Percentiles rank a stretch among this genome's conserved stretches.
These are phyloP conservation scores for Menura novaehollandiae DNA, from an alignment of 2,113 vertebrate genomes.

Conservation along the genomic window DNA sequence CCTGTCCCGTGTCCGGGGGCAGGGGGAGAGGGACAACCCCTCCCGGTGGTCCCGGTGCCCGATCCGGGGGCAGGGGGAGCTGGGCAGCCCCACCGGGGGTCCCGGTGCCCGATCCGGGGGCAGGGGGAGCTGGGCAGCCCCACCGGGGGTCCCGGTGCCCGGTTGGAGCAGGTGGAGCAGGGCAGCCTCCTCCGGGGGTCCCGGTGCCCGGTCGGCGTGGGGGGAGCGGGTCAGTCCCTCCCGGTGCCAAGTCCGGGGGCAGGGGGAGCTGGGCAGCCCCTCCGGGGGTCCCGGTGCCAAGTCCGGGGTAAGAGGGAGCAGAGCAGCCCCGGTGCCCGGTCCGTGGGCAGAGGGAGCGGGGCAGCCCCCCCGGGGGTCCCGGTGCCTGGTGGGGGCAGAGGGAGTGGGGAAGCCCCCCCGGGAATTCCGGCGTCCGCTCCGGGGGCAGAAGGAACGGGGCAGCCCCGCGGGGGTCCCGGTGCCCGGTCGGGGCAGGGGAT, in stretches of 20 bases:
- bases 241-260: background rate
- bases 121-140: background rate
- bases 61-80: too few species aligned
- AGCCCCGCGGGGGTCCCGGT: background rate
- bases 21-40: too few species aligned
- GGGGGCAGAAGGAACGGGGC: background rate
- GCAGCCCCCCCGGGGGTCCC: background rate
- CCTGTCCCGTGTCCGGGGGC: background rate
- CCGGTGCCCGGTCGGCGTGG: background rate
- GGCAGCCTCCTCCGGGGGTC: background rate
- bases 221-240: background rate
- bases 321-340: background rate
- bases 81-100: background rate
- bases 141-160: background rate
- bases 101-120: background rate
- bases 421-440: background rate
- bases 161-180: background rate
- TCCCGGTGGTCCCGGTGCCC: background rate
- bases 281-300: background rate
- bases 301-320: background rate
- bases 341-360: rapidly evolving
- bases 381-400: background rate
- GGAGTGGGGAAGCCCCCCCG: background rate
- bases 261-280: background rate
- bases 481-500: background rate